Base-by-base conservation (phyloP, 1,140 invertebrate species). In the Sitobion miscanthi region DNA sequence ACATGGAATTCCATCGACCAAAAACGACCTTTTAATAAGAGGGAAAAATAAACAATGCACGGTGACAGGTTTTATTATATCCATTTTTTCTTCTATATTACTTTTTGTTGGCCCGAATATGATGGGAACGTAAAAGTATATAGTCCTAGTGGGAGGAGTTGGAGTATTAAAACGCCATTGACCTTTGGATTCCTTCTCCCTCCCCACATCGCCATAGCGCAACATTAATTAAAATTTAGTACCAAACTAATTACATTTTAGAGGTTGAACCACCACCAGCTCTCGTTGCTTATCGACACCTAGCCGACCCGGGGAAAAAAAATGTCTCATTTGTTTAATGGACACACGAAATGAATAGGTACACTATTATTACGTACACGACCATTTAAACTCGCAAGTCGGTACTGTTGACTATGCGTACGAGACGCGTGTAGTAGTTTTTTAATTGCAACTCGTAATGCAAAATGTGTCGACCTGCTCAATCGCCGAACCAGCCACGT, bases 231-330 rank as follows among this genome's bases (percentile, higher is more conserved):
- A 89, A 89, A 89, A 89, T 89, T 89, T 89, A 89, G 88, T 42
- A 89, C 88, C 88, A 89, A 57, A 89, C 88, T 89, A 89, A 89
- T 89, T 89, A 89, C 88, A 89, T 57, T 89, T 89, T 54, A 89
- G 88, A 89, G 88, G 88, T 89, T 54, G 25, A 57, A 89, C 88
- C 88, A 42, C 52, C 52, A 57, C 88, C 52, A 89, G 88, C 42
- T 89, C 88, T 89, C 88, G 88, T 89, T 89, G 54, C 88, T 89
- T 89, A 89, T 89, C 52, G 88, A 89, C 88, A 89, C 88, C 88
- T 54, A 77, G n/a, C 62, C 62, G 52, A 89, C 88, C 35, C 21
- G 5, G 38, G 35, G 38, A 30, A 57, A 57, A 57, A 89, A 89
- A 38, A 89, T 54, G 87, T 89, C 88, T 89, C 88, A 89, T 89